These are phyloP conservation scores for Pilophorus perplexus DNA, from an alignment of 2,888 invertebrate species.

Conservation along the genomic window DNA sequence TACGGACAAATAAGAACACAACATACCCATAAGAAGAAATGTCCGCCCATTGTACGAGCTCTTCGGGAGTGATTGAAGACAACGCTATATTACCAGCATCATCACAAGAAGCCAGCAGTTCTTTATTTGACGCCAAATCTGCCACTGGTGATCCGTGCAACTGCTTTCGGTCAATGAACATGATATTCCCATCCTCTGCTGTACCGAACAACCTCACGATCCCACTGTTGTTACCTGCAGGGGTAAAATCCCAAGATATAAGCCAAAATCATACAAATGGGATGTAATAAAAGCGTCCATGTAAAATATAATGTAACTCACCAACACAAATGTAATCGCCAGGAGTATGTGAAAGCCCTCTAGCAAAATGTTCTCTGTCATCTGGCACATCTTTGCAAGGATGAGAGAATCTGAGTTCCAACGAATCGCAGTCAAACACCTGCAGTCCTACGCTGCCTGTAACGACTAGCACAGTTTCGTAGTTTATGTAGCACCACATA, in stretches of 20 bases:
- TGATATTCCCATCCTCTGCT: conserved; percentile 47
- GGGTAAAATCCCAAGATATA: background rate
- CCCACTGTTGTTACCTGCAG: conserved; percentile 50
- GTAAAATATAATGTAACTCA: no score
- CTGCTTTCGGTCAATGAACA: conserved; percentile 49
- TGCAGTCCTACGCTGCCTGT: conserved; percentile 50
- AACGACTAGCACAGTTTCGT: conserved; percentile 49
- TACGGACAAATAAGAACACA: no score
- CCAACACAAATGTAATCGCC: conserved; percentile 50
- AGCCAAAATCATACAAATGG: no score
- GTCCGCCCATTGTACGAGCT: conserved; percentile 47
- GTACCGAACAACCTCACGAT: conserved; percentile 48
- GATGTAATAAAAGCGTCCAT: no score
- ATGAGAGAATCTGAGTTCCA: conserved; percentile 49
- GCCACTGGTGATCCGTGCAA: conserved; percentile 49
- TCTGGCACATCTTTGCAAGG: conserved; percentile 48
- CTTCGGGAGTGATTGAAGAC: conserved; percentile 49
- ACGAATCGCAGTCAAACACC: conserved; percentile 49
- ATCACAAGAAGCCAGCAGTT: conserved; percentile 50
- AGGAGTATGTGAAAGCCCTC: conserved; percentile 49
- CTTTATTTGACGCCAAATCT: conserved; percentile 48
- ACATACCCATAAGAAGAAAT: conserved; percentile 47
- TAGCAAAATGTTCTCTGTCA: conserved; percentile 48
- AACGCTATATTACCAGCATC: conserved; percentile 49
- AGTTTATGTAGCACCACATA: conserved; percentile 50